A percentile compares a stretch with the other conserved stretches of the same genome.
Evolutionary conservation across 2,888 invertebrate species (phyloP).

Genomic region (Hylaea fasciaria): DNA sequence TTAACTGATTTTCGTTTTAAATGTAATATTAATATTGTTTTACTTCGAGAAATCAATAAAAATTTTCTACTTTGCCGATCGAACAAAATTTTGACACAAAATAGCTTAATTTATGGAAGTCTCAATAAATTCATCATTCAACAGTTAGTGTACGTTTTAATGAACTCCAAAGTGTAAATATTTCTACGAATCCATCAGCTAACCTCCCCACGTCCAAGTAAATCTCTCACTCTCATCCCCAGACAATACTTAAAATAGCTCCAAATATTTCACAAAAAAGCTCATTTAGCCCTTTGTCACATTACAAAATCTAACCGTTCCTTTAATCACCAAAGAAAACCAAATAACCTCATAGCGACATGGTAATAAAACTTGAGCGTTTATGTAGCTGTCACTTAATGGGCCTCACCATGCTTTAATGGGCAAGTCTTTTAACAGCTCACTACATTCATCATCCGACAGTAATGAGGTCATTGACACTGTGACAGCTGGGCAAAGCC

Average conservation of each 20-base stretch:
- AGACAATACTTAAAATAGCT: conserved; percentile 63
- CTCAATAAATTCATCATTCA: conserved; percentile 5
- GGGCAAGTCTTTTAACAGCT: conserved; percentile 71
- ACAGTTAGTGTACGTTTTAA: conserved; percentile 3
- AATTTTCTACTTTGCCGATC: no score
- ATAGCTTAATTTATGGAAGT: neutral
- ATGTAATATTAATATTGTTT: no score
- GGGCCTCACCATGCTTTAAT: conserved; percentile 62
- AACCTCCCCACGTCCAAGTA: conserved; percentile 21
- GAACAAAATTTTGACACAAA: no score
- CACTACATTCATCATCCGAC: conserved; percentile 73
- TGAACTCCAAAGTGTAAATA: conserved; percentile 14
- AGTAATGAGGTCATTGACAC: conserved; percentile 76
- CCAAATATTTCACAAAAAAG: conserved; percentile 3
- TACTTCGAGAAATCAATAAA: no score
- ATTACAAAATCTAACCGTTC: neutral
- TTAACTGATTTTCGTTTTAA: no score
- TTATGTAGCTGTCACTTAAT: conserved; percentile 54
- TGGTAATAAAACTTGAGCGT: conserved; percentile 5
- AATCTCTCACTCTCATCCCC: conserved; percentile 37
- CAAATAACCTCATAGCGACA: conserved; percentile 13
- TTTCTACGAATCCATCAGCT: conserved; percentile 30
- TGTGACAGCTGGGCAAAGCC: conserved; percentile 49
- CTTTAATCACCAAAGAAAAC: neutral
- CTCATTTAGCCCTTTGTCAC: conserved; percentile 8